phyloP scores from a whole-genome alignment of 2,888 invertebrate genomes.

The Lithodes maja region DNA sequence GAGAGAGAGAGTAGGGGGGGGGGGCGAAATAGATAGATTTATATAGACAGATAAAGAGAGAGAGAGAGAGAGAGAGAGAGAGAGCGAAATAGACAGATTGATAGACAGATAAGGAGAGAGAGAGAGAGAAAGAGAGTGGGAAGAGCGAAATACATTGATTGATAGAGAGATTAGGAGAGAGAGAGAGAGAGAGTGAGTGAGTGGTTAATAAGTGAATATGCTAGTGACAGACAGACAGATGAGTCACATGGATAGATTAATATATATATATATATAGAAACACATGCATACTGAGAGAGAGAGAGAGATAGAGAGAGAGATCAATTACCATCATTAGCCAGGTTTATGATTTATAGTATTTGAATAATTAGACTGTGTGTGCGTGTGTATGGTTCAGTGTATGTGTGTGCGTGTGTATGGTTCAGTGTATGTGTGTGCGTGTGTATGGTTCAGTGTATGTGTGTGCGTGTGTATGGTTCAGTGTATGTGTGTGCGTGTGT shows the following conservation, averaged over 20 bases:
- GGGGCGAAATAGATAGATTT: too few species aligned
- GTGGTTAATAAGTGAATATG: background rate
- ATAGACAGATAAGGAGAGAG: too few species aligned
- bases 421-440: background rate
- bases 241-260: too few species aligned
- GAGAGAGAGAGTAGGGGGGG: too few species aligned
- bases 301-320: background rate
- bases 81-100: too few species aligned
- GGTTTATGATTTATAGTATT: background rate
- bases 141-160: too few species aligned
- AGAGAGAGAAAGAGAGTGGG: too few species aligned
- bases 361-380: background rate
- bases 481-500: background rate
- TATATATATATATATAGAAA: too few species aligned
- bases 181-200: background rate
- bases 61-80: too few species aligned
- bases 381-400: background rate
- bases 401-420: background rate
- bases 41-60: too few species aligned
- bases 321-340: background rate
- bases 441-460: background rate
- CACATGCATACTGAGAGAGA: background rate
- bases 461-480: background rate
- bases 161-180: background rate
- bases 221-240: too few species aligned